Percentiles rank a stretch among this genome's conserved stretches.
Evolutionary conservation across 2,888 invertebrate genomes (phyloP).

Genomic region (Campopleginae sp.): DNA sequence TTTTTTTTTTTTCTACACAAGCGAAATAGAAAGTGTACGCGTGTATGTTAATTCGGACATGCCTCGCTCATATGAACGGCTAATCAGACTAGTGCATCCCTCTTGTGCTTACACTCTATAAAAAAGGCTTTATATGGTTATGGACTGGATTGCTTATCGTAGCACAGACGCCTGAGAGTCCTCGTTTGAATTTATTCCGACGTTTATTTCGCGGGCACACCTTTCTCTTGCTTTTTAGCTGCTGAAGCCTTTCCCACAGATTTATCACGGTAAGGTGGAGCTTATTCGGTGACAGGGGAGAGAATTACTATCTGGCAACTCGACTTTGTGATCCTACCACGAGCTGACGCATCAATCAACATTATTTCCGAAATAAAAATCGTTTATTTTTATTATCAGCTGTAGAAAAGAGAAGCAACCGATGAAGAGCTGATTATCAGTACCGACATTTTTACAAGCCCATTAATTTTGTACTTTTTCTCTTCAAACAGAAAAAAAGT

Average conservation of each 20-base stretch:
- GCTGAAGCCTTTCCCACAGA: neutral
- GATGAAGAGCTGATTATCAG: neutral
- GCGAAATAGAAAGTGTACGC: neutral
- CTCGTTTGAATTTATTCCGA: neutral
- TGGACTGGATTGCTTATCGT: slow-evolving; percentile 6
- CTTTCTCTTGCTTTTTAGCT: neutral
- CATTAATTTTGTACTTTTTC: slow-evolving; percentile 15
- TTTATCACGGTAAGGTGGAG: neutral
- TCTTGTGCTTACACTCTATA: neutral
- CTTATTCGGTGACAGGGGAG: neutral
- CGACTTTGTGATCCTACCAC: neutral
- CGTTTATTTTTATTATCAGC: neutral
- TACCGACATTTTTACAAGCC: slow-evolving; percentile 11
- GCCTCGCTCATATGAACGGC: neutral
- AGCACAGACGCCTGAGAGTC: neutral
- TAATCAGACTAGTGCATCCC: slow-evolving; percentile 3
- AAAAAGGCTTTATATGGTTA: slow-evolving; percentile 2
- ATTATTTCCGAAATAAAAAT: neutral
- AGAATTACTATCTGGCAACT: neutral
- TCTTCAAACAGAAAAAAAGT: slow-evolving; percentile 24
- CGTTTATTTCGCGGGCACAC: neutral
- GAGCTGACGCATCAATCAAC: neutral
- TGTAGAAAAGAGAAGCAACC: neutral
- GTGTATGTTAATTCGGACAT: neutral
- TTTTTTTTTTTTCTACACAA: neutral